These are phyloP conservation scores for Cyanocitta stelleri DNA, from an alignment of 2,113 vertebrate species.

Conservation along the genomic window DNA sequence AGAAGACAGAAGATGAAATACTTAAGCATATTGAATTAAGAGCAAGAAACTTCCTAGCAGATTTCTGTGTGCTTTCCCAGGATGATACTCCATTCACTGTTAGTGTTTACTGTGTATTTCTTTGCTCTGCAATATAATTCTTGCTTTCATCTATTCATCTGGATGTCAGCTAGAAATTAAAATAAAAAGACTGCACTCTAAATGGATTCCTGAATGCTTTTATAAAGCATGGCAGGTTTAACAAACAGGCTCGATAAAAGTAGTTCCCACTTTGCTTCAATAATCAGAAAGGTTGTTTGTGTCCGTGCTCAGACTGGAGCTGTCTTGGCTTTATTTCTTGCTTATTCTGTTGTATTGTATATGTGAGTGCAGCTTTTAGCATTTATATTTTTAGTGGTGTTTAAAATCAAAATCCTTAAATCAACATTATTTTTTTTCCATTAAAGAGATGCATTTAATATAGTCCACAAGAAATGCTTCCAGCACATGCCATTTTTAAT, in stretches of 20 bases:
- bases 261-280: constrained; percentile 16
- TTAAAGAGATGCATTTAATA: background rate
- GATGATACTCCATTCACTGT: background rate
- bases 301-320: constrained; percentile 26
- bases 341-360: background rate
- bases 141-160: constrained; percentile 50
- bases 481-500: constrained; percentile 37
- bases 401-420: constrained; percentile 32
- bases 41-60: background rate
- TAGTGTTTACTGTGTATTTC: background rate
- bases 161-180: constrained; percentile 51
- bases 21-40: background rate
- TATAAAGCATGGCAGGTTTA: constrained; percentile 51
- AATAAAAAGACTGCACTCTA: constrained; percentile 46
- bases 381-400: background rate
- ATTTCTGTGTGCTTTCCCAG: constrained; percentile 8
- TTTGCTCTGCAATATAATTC: constrained; percentile 17
- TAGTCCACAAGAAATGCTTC: background rate
- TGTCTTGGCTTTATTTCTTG: constrained; percentile 40
- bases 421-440: constrained; percentile 5
- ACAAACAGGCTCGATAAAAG: constrained; percentile 57
- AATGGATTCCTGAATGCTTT: constrained; percentile 42
- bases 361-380: constrained; percentile 7
- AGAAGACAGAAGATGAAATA: background rate
- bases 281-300: constrained; percentile 45